A percentile compares a stretch with the other conserved stretches of the same genome.
These are phyloP conservation scores for Diplosoma virens DNA, from an alignment of 23 tunicate species.

Conservation along the genomic window DNA sequence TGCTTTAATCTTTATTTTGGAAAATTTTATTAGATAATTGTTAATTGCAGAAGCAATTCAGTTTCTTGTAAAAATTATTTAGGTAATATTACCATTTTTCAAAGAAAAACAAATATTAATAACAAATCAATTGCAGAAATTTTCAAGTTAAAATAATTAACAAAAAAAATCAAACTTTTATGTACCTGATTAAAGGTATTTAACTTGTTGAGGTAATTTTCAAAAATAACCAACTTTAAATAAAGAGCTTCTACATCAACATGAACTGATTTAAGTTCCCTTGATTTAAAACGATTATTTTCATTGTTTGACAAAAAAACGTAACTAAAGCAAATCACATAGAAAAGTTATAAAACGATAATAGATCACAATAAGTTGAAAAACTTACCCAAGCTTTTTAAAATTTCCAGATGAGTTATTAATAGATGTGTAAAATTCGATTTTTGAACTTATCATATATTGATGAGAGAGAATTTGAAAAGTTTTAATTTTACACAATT, in stretches of 20 bases:
- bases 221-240: conserved; percentile 49
- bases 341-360: not conserved
- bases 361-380: not conserved
- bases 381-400: conserved; percentile 66
- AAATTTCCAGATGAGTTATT: conserved; percentile 36
- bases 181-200: conserved; percentile 69
- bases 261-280: conserved; percentile 87
- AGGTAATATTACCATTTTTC: too few relatives aligned
- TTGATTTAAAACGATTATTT: conserved; percentile 68
- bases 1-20: too few relatives aligned
- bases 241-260: conserved; percentile 70
- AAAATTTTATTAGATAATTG: too few relatives aligned
- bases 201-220: conserved; percentile 74
- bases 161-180: not conserved
- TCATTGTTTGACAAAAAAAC: conserved; percentile 85
- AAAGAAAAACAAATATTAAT: too few relatives aligned
- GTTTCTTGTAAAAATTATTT: too few relatives aligned
- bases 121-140: too few relatives aligned
- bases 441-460: conserved; percentile 74
- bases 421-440: conserved; percentile 65
- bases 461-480: conserved; percentile 77
- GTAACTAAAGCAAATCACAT: conserved; percentile 37
- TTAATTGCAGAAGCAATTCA: too few relatives aligned
- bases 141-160: too few relatives aligned
- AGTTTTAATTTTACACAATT: conserved; percentile 44